These are phyloP conservation scores for Stomorhina lunata DNA, from an alignment of 2,888 invertebrate species.

Conservation along the genomic window DNA sequence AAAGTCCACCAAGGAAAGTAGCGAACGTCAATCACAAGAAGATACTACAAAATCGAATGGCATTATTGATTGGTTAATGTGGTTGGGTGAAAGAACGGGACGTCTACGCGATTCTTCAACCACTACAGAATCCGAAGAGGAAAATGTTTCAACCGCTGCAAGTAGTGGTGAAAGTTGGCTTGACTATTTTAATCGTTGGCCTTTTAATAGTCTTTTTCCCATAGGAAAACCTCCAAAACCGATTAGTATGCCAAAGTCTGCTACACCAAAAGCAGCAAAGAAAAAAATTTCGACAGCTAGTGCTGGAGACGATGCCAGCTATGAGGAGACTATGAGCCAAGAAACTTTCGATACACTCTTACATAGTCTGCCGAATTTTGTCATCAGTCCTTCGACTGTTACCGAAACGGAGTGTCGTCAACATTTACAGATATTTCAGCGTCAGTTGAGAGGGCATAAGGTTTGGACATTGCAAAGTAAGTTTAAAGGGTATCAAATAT, in stretches of 20 bases:
- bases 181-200: constrained; percentile 77
- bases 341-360: constrained; percentile 83
- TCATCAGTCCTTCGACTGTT: constrained; percentile 85
- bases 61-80: constrained; percentile 76
- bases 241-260: constrained; percentile 63
- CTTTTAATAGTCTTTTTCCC: constrained; percentile 76
- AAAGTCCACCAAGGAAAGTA: constrained; percentile 38
- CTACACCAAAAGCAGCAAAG: constrained; percentile 4
- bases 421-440: constrained; percentile 84
- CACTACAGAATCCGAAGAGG: constrained; percentile 53
- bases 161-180: constrained; percentile 69
- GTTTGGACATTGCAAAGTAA: constrained; percentile 88
- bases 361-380: constrained; percentile 85
- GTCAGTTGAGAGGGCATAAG: constrained; percentile 85
- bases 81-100: constrained; percentile 69
- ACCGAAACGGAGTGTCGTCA: constrained; percentile 85
- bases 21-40: constrained; percentile 32
- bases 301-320: constrained; percentile 8
- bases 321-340: constrained; percentile 71
- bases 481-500: constrained; percentile 71
- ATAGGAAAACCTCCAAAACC: constrained; percentile 71
- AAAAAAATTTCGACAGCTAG: constrained; percentile 26
- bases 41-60: constrained; percentile 67
- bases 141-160: constrained; percentile 29
- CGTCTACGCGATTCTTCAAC: constrained; percentile 54